Evolutionary conservation across 2,113 vertebrate species (phyloP).

Genomic region (Micronycteris hirsuta): DNA sequence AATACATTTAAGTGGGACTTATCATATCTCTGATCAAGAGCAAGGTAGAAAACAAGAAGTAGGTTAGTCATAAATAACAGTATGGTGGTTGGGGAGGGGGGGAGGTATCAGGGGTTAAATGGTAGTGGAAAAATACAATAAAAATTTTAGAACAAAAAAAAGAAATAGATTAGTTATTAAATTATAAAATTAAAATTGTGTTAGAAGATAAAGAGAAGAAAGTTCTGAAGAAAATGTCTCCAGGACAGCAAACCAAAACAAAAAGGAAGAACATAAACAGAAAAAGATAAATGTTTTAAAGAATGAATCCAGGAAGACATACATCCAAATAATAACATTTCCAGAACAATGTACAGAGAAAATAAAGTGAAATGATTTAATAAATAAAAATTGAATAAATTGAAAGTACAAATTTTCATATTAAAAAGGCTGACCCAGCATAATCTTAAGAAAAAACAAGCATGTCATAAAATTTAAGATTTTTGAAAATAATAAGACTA

Average conservation of each 20-base stretch:
- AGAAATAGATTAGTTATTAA: background rate
- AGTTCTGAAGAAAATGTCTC: background rate
- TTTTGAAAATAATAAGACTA: background rate
- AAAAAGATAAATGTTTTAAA: background rate
- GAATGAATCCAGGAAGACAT: background rate
- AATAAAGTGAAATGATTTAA: background rate
- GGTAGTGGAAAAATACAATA: too few species aligned
- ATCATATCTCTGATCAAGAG: background rate
- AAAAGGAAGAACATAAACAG: background rate
- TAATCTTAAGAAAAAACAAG: background rate
- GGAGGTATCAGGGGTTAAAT: too few species aligned
- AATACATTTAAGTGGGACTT: background rate
- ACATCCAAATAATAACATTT: background rate
- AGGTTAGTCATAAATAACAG: background rate
- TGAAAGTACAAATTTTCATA: background rate
- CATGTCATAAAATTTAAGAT: background rate
- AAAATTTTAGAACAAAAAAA: background rate
- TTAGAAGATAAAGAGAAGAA: background rate
- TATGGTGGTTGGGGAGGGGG: too few species aligned
- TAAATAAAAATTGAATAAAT: background rate
- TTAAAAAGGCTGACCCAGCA: background rate
- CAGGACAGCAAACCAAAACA: background rate
- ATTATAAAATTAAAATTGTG: background rate
- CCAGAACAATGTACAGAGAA: background rate
- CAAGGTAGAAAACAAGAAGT: background rate